Evolutionary conservation across 1,140 invertebrate genomes (phyloP), one percentile per base, ranked within the genome.

Genomic region (Pseudomyrmex gracilis): DNA sequence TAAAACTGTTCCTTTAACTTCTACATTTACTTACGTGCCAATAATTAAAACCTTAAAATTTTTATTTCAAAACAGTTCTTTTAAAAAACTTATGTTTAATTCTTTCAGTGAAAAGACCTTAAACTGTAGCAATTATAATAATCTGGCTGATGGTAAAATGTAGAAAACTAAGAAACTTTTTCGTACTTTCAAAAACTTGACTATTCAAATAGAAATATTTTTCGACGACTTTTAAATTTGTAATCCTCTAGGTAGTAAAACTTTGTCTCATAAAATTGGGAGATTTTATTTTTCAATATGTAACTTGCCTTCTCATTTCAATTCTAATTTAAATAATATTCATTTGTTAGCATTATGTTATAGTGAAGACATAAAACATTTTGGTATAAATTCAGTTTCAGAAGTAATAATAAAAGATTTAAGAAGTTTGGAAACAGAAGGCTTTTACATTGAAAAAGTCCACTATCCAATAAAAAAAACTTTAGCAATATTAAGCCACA

Each of bases 291-390:
- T 64, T 64, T 64, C 34, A 64, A 64, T 64, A 64, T 64, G 34
- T 15, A 64, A 64, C 43, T 64, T 45, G 2, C 3, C 34, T 45
- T 45, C 3, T 12, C 9, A 45, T 17, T 64, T 64, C 24, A 64
- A 45, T 64, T 64, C 61, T 45, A 64, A 43, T 64, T 64, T 64
- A 64, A 64, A 64, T 45, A 64, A 64, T 45, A 64, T 64, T 64
- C 9, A 43, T 64, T 64, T 64, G 9, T 12, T 34, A 34, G 34
- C 34, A 0, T 34, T 34, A 34, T 34, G 34, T 34, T 34, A 34
- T 34, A 34, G 34, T 64, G 1, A 64, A 64, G 34, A 64, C n/a
- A 64, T 45, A 17, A 64, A 64, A 64, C n/a, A 64, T 9, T 43
- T 17, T 61, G 22, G 34, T 45, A 64, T 43, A 17, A 43, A 45